Evolutionary conservation across 1,140 invertebrate genomes (phyloP), one percentile per base, ranked within the genome.

Genomic region (Drosophila mojavensis): DNA sequence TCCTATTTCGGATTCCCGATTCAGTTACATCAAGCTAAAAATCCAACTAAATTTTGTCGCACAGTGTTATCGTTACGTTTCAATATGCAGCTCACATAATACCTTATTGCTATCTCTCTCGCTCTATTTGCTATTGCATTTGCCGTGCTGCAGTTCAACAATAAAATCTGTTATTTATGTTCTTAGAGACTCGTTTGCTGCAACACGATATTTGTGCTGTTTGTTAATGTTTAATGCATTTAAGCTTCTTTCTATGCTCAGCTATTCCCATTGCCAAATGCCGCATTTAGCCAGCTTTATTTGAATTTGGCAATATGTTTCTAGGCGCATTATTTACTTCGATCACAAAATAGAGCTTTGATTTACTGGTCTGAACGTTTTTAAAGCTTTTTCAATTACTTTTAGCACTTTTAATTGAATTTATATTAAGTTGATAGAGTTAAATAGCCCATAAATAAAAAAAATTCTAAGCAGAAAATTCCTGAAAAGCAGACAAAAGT

Each of bases 221-320:
- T 67, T 41, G 45, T 15, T 60, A 67, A 67, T 58, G 15, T 67
- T 51, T 30, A 3, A 60, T 20, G 10, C 28, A 41, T 30, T 63
- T 51, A 48, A 39, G 59, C 51, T 48, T 11, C 48, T 26, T 48
- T 11, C 48, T 43, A 39, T 1, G 33, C 5, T 9, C 30, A 11
- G 50, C 50, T 33, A 48, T 51, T 63, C 3, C 15, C 17, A 39
- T 11, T 47, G 7, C n/a, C 43, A 47, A 17, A 6, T 26, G 20
- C 11, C 24, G 20, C 47, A 62, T 43, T 26, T 3, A 11, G 48
- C 11, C 36, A 13, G 20, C 56, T 65, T 54, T 54, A 30, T 28
- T 47, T 56, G 43, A 2, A 2, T 17, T 26, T 33, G 10, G 4
- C 11, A 58, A 51, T 28, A 51, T 11, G 24, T 33, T 48, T 48